Percentiles rank a stretch among this genome's conserved stretches.
These are phyloP conservation scores for Chymomyza fuscimana DNA, from an alignment of 2,888 invertebrate species.

Conservation along the genomic window DNA sequence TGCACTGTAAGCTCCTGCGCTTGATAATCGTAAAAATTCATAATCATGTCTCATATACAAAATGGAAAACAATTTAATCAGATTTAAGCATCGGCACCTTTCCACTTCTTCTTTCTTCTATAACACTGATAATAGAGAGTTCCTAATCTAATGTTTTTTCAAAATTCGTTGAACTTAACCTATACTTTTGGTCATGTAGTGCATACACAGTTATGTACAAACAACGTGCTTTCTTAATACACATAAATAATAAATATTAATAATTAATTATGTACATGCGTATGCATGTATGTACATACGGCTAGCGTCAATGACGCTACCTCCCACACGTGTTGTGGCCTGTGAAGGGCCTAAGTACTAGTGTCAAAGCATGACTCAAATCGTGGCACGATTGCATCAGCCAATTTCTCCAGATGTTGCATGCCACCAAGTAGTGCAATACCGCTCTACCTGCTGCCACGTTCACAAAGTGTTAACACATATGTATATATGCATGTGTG, in stretches of 20 bases:
- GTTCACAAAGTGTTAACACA: conserved; percentile 31
- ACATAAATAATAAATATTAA: neutral
- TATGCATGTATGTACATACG: neutral
- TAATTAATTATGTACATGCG: neutral
- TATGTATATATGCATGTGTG: neutral
- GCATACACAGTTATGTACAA: neutral
- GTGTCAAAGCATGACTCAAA: neutral
- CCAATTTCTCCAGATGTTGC: conserved; percentile 58
- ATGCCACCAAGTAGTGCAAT: conserved; percentile 46
- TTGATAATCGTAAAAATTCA: neutral
- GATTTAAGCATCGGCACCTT: neutral
- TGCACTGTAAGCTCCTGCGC: neutral
- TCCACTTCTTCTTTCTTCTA: neutral
- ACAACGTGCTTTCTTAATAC: neutral
- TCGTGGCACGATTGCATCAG: conserved; percentile 61
- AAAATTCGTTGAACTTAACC: neutral
- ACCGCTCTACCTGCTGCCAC: conserved; percentile 45
- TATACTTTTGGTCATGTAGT: neutral
- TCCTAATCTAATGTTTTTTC: neutral
- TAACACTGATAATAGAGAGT: neutral
- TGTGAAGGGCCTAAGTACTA: conserved; percentile 3
- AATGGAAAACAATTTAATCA: neutral
- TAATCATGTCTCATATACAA: neutral
- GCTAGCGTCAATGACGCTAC: neutral
- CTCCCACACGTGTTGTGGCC: conserved; percentile 35